Evolutionary conservation across 30 jellyfish, hydroid and myxozoan genomes (phyloP).

Genomic region (Hydractinia echinata): DNA sequence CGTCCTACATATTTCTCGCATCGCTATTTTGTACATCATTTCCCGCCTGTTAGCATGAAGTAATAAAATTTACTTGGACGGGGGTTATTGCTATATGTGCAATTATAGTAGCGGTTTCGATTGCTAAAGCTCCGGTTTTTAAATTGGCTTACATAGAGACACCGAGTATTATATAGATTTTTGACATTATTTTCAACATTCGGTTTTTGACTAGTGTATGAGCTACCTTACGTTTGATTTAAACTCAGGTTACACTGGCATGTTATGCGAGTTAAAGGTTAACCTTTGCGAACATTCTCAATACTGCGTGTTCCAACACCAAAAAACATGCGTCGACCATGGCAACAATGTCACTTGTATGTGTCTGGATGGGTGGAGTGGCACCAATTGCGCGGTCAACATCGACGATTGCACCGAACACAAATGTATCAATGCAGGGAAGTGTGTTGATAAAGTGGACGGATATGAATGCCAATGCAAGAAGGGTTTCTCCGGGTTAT

Average conservation of each 20-base stretch:
- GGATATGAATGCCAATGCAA: slow-evolving; percentile 61
- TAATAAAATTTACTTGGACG: no score
- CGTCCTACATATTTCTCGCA: no score
- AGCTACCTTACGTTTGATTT: not conserved
- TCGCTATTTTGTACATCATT: no score
- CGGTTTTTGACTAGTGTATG: not conserved
- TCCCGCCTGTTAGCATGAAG: no score
- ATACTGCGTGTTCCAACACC: slow-evolving; percentile 53
- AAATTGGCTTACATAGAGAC: not conserved
- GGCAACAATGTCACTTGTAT: slow-evolving; percentile 72
- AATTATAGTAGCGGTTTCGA: no score
- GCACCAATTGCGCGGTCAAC: slow-evolving; percentile 81
- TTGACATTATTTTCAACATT: not conserved
- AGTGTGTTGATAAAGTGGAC: slow-evolving; percentile 62
- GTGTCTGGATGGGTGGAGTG: slow-evolving; percentile 69
- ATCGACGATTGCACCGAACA: slow-evolving; percentile 55
- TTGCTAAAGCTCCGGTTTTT: no score
- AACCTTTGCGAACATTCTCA: slow-evolving; percentile 55
- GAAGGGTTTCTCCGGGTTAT: slow-evolving; percentile 49
- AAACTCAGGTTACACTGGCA: slow-evolving; percentile 56
- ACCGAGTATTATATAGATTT: not conserved
- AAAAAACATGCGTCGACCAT: slow-evolving; percentile 74
- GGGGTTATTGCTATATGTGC: no score
- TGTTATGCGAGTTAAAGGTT: slow-evolving; percentile 60
- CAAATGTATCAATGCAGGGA: slow-evolving; percentile 45